Percentiles rank a stretch among this genome's conserved stretches.
Conservation (phyloP, 2,888 invertebrate species). For the Macroteleia sp. region DNA sequence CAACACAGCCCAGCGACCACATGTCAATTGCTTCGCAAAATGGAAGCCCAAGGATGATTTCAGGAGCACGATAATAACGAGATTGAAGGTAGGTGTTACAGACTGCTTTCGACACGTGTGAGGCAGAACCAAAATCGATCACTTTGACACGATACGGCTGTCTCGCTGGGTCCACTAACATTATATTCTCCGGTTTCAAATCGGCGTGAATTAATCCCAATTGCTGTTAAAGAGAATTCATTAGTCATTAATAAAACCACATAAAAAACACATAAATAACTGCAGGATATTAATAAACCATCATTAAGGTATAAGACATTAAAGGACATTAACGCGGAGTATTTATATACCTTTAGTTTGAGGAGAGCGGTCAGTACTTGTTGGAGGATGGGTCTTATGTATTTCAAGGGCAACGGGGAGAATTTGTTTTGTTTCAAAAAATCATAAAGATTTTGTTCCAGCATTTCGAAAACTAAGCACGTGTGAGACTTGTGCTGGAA, state of each 20-base stretch:
- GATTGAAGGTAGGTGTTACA: too few species aligned
- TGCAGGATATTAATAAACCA: too few species aligned
- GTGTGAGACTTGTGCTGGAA: slow-evolving; percentile 99
- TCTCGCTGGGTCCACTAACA: slow-evolving; percentile 99
- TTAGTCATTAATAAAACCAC: background rate
- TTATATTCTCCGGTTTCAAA: slow-evolving; percentile 99
- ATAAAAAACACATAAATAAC: background rate
- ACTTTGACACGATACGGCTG: too few species aligned
- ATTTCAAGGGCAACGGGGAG: slow-evolving; percentile 98
- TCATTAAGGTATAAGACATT: too few species aligned
- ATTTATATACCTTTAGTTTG: slow-evolving; percentile 94
- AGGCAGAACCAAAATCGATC: too few species aligned
- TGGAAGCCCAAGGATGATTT: slow-evolving; percentile 98
- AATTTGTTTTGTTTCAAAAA: slow-evolving; percentile 99
- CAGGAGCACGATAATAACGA: slow-evolving; percentile 98
- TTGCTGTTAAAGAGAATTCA: slow-evolving; percentile 88
- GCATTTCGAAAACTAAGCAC: slow-evolving; percentile 99
- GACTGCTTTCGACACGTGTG: too few species aligned
- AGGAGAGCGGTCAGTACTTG: slow-evolving; percentile 96
- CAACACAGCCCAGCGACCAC: slow-evolving; percentile 99
- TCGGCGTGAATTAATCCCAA: slow-evolving; percentile 99
- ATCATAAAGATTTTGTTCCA: slow-evolving; percentile 99
- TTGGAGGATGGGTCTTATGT: slow-evolving; percentile 99
- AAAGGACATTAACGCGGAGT: too few species aligned
- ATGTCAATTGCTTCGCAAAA: slow-evolving; percentile 99